These are phyloP conservation scores for Stenodema calcarata DNA, from an alignment of 2,888 invertebrate genomes.

Conservation along the genomic window DNA sequence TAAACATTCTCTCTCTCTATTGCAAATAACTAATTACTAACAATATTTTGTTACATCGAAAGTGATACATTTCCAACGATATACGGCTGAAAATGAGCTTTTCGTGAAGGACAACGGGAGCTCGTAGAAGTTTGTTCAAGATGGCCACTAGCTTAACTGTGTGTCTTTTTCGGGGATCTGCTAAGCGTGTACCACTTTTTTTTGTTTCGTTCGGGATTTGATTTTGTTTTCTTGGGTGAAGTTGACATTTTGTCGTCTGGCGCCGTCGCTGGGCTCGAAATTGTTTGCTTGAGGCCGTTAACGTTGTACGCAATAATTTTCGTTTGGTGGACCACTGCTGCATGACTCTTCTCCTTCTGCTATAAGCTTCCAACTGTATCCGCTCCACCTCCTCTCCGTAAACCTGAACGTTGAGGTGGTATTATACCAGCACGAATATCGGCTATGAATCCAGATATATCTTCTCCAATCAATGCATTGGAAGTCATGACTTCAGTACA, in stretches of 20 bases:
- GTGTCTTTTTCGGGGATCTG: conserved; percentile 23
- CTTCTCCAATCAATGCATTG: too few relatives aligned
- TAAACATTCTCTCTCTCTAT: neutral
- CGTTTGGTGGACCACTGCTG: too few relatives aligned
- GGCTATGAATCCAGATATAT: neutral
- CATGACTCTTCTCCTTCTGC: neutral
- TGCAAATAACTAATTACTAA: neutral
- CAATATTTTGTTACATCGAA: neutral
- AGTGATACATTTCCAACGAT: neutral
- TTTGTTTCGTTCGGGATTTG: neutral
- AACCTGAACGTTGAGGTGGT: neutral
- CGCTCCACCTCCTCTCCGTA: too few relatives aligned
- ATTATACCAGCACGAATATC: neutral
- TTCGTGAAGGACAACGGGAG: neutral
- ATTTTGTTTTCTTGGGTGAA: conserved; percentile 26
- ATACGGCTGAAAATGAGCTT: neutral
- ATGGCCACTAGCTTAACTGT: neutral
- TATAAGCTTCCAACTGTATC: neutral
- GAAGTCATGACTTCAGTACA: neutral
- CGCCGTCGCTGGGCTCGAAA: conserved; percentile 39
- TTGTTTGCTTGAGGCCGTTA: too few relatives aligned
- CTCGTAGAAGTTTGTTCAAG: neutral
- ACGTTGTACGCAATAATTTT: too few relatives aligned
- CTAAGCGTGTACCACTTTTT: conserved; percentile 38
- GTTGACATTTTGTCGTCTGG: conserved; percentile 5